Evolutionary conservation across 2,113 vertebrate genomes (phyloP), one percentile per base, ranked within the genome.

Genomic region (Oenanthe melanoleuca): DNA sequence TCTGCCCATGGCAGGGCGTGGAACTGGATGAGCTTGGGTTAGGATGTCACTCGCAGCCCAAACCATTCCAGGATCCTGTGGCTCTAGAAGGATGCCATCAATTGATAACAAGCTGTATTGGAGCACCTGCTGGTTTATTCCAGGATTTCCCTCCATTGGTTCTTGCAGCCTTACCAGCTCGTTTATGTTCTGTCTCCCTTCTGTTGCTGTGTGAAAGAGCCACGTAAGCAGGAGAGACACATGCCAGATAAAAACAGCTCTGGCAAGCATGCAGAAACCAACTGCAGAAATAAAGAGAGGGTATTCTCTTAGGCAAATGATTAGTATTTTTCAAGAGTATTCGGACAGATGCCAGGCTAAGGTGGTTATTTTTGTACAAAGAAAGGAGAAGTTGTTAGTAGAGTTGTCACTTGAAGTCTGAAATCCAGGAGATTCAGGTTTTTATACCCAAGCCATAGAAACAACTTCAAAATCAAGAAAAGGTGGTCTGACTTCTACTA

Each of bases 131-230:
- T 25, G 8, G 45, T 72, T 86, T 86, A 72, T 95, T 91, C 70
- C 57, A 85, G 80, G 86, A 45, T 89, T 93, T 73, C 91, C 73
- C 83, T 65, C 80, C 14, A 1, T 80, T 14, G 1, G 28, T 73
- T 91, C 86, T 70, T 84, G 57, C 65, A 66, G 57, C 47, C 71
- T 81, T 75, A 33, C 72, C 69, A 44, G 75, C 72, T 53, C 9
- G 0, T 84, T 84, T 71, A 74, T 95, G 34, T 64, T 79, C 80
- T 60, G 22, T 81, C 45, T 95, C 34, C 72, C 72, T 91, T 93
- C 78, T 93, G 84, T 60, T 91, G 66, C 84, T 89, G 69, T 78
- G 91, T 75, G 93, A 89, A 88, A 47, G 78, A 93, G 73, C 65
- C 87, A 66, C 14, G 1, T 75, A 84, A 87, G 94, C 93, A 91